A percentile compares a stretch with the other conserved stretches of the same genome.
phyloP scores from a whole-genome alignment of 2,113 vertebrate genomes.

The Toxotes chatareus region DNA sequence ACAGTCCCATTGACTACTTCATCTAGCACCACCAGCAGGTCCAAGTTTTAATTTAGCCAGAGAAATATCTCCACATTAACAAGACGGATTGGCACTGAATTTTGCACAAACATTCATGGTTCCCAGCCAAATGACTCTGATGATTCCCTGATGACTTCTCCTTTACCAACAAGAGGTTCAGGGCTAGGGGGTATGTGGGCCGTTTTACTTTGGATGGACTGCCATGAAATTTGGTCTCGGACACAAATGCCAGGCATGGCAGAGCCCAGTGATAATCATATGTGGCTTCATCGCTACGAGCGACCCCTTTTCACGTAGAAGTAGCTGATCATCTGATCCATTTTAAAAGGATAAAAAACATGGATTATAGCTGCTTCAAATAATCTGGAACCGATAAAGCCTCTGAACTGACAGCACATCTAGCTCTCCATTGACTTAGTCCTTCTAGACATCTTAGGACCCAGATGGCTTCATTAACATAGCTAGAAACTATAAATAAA shows the following conservation, averaged over 20 bases:
- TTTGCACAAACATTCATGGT: no score
- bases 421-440: not conserved
- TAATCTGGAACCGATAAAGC: not conserved
- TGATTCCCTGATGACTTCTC: no score
- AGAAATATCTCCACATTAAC: not conserved
- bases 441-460: not conserved
- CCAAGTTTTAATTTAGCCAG: not conserved
- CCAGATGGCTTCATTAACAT: not conserved
- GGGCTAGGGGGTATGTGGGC: no score
- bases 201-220: no score
- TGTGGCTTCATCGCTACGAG: not conserved
- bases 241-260: not conserved
- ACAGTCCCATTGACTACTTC: no score
- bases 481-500: not conserved
- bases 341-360: not conserved
- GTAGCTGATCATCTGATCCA: not conserved
- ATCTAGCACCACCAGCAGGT: no score
- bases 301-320: not conserved
- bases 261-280: not conserved
- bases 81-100: no score
- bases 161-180: no score
- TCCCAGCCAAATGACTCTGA: no score
- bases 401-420: not conserved
- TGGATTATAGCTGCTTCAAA: not conserved
- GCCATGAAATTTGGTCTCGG: no score